These are phyloP conservation scores for Scaptomyza pallida DNA, from an alignment of 1,140 invertebrate species.

Conservation along the genomic window DNA sequence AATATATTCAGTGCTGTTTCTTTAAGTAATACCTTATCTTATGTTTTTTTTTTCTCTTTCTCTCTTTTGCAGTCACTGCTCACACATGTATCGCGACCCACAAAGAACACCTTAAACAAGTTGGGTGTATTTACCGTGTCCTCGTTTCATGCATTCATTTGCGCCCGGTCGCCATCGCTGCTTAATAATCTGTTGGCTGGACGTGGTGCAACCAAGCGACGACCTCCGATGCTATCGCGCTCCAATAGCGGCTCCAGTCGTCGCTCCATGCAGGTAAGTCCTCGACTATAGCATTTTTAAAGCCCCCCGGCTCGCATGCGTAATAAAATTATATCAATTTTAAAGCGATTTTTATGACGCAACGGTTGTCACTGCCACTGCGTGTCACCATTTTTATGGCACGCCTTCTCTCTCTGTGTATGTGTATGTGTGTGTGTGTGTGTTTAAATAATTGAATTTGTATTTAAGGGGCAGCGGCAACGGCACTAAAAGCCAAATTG, in stretches of 20 bases:
- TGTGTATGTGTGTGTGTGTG: constrained; percentile 26
- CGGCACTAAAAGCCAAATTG: constrained; percentile 80
- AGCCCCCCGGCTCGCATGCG: constrained; percentile 58
- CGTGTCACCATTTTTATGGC: constrained; percentile 55
- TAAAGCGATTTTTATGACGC: constrained; percentile 64
- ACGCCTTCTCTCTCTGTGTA: constrained; percentile 6
- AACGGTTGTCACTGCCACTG: constrained; percentile 20
- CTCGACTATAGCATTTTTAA: constrained; percentile 12
- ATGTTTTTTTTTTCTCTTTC: constrained; percentile 6
- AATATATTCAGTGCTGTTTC: not conserved
- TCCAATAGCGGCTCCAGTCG: constrained; percentile 94
- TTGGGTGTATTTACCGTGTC: constrained; percentile 98
- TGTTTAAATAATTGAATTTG: constrained; percentile 73
- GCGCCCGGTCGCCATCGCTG: constrained; percentile 95
- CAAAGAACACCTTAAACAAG: constrained; percentile 97
- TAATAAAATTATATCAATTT: constrained; percentile 79
- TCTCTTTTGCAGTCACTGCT: constrained; percentile 91
- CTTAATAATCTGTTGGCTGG: constrained; percentile 96
- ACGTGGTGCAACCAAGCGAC: constrained; percentile 93
- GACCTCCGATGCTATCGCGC: constrained; percentile 93
- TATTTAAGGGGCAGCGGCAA: constrained; percentile 78
- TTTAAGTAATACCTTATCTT: not conserved
- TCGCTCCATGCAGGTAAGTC: constrained; percentile 89
- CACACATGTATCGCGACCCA: constrained; percentile 96
- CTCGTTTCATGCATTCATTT: constrained; percentile 98